Conservation (phyloP, 2,888 invertebrate species). For the Malthinus seriepunctatus region DNA sequence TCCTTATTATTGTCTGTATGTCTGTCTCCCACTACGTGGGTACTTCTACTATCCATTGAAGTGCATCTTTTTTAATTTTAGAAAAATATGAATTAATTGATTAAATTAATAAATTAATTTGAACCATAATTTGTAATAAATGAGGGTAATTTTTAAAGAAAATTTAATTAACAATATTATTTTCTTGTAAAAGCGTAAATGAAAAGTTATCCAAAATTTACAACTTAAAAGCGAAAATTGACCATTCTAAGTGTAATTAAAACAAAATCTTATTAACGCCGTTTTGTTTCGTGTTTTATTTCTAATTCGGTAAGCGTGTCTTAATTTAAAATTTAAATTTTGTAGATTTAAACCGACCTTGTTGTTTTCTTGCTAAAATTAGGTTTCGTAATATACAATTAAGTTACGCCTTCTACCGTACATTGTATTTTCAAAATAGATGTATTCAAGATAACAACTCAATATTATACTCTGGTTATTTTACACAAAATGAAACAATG, state of each 20-base stretch:
- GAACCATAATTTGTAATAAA: too few relatives aligned
- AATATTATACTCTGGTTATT: neutral
- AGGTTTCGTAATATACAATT: conserved; percentile 11
- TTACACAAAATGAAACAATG: neutral
- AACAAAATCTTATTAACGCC: neutral
- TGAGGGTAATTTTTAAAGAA: too few relatives aligned
- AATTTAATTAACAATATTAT: too few relatives aligned
- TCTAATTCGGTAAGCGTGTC: conserved; percentile 17
- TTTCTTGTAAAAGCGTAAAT: neutral
- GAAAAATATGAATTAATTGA: too few relatives aligned
- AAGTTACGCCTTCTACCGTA: conserved; percentile 10
- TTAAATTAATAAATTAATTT: too few relatives aligned
- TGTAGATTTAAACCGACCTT: conserved; percentile 15
- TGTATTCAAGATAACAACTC: neutral
- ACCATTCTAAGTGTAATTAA: neutral
- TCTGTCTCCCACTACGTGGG: too few relatives aligned
- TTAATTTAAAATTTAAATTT: conserved; percentile 22
- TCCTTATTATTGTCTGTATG: too few relatives aligned
- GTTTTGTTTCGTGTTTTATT: conserved; percentile 7
- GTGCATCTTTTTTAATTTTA: too few relatives aligned
- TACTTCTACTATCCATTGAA: too few relatives aligned
- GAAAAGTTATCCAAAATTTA: neutral
- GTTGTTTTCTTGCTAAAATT: conserved; percentile 14
- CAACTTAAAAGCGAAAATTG: neutral
- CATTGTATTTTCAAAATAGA: neutral